Evolutionary conservation across 1,140 invertebrate species (phyloP).

Genomic region (Lerema accius): DNA sequence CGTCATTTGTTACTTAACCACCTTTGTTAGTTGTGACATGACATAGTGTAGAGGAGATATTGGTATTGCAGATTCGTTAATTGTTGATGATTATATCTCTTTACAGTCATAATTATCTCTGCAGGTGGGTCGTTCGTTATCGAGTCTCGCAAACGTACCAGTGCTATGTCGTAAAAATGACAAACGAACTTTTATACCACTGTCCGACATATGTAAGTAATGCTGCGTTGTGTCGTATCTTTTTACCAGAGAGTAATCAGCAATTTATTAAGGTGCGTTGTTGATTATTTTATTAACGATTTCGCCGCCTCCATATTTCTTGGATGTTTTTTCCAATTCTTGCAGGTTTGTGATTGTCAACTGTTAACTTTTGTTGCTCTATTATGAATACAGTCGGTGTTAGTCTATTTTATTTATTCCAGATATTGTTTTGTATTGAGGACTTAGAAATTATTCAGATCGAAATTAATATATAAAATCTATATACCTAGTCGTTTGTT

Average conservation of each 20-base stretch:
- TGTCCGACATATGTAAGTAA: conserved; percentile 66
- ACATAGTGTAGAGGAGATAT: conserved; percentile 17
- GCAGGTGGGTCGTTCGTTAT: conserved; percentile 54
- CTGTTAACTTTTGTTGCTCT: background rate
- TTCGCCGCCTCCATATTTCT: conserved; percentile 30
- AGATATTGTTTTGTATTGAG: too few species aligned
- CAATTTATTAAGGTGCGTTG: conserved; percentile 68
- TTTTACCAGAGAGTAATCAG: conserved; percentile 74
- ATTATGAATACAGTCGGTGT: background rate
- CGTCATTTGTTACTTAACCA: conserved; percentile 7
- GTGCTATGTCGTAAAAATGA: conserved; percentile 71
- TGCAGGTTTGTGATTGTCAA: conserved; percentile 2
- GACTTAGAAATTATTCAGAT: too few species aligned
- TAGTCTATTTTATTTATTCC: background rate
- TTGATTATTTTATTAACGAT: conserved; percentile 70
- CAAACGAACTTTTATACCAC: conserved; percentile 68
- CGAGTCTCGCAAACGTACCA: conserved; percentile 58
- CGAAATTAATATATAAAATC: too few species aligned
- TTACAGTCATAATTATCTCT: conserved; percentile 52
- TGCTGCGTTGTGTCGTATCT: conserved; percentile 60
- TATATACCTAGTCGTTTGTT: too few species aligned
- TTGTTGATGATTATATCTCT: conserved; percentile 53
- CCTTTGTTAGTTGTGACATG: conserved; percentile 10
- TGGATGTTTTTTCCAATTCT: conserved; percentile 19
- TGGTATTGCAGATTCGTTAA: conserved; percentile 35